These are phyloP conservation scores for Macropus fuliginosus DNA, from an alignment of 2,797 vertebrate genomes.

Conservation along the genomic window DNA sequence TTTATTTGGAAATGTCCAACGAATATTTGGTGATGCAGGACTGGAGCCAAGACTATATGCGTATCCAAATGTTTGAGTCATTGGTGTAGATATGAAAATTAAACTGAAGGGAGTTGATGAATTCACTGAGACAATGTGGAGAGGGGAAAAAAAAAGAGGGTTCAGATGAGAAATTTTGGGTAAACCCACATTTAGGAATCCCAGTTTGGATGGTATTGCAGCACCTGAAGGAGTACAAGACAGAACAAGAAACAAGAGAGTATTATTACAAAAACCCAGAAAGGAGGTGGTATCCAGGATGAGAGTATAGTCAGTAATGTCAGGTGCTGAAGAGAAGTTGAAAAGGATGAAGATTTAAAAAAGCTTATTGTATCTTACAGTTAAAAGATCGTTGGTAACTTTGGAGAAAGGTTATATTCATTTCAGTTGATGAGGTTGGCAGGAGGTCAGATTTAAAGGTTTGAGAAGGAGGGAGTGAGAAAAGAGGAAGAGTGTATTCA, in stretches of 20 bases:
- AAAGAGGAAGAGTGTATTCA: not conserved
- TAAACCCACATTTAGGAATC: not conserved
- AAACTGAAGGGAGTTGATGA: not conserved
- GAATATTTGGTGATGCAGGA: not conserved
- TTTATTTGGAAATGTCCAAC: not conserved
- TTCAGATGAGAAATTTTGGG: not conserved
- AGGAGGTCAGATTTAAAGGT: not conserved
- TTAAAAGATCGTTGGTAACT: not conserved
- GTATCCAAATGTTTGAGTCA: not conserved
- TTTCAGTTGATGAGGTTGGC: not conserved
- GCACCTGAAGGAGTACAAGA: not conserved
- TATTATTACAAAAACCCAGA: not conserved
- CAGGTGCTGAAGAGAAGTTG: not conserved
- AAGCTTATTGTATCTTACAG: not conserved
- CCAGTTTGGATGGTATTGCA: not conserved
- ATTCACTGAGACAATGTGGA: not conserved
- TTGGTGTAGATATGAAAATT: not conserved
- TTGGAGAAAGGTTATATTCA: not conserved
- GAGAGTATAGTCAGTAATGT: not conserved
- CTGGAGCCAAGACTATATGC: not conserved
- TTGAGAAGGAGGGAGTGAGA: not conserved
- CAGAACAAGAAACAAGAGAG: not conserved
- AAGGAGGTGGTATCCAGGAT: not conserved
- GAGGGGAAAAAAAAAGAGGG: not conserved
- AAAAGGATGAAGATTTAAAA: not conserved